These are phyloP conservation scores for Drosophila burlai DNA, from an alignment of 1,140 invertebrate genomes.

Conservation along the genomic window DNA sequence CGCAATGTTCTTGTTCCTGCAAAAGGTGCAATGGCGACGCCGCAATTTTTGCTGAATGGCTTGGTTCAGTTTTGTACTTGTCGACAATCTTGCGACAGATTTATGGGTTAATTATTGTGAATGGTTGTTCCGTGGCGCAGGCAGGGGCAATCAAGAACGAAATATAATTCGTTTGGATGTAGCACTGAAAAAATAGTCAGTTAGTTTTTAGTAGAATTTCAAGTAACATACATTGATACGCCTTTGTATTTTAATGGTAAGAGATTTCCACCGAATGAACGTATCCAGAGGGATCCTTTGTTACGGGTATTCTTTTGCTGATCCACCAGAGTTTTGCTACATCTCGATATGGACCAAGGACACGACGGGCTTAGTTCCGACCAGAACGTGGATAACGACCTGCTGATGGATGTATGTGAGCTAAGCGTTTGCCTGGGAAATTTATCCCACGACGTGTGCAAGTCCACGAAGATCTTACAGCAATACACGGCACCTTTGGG, in stretches of 20 bases:
- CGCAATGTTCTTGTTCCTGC: slow-evolving; percentile 20
- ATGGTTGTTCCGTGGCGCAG: slow-evolving; percentile 4
- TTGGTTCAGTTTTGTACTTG: slow-evolving; percentile 64
- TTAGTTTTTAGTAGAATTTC: slow-evolving; percentile 4
- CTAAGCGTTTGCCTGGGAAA: slow-evolving; percentile 25
- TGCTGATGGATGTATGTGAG: slow-evolving; percentile 10
- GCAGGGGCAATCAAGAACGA: neutral
- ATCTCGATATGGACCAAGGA: neutral
- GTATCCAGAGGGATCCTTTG: neutral
- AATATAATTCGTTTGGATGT: slow-evolving; percentile 16
- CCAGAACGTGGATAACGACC: neutral
- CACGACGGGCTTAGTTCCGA: neutral
- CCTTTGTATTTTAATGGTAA: slow-evolving; percentile 9
- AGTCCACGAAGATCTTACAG: neutral
- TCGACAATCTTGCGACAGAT: slow-evolving; percentile 73
- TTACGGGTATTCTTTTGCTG: too few relatives aligned
- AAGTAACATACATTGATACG: slow-evolving; percentile 2
- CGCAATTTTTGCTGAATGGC: slow-evolving; percentile 66
- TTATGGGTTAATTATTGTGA: slow-evolving; percentile 77
- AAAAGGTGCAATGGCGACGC: slow-evolving; percentile 50
- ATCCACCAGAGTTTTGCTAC: neutral
- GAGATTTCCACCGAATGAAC: neutral
- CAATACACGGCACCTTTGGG: neutral
- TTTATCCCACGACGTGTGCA: slow-evolving; percentile 2
- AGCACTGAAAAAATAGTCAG: slow-evolving; percentile 28